Conservation (phyloP, 2,888 invertebrate species). For the Chouioia cunea region DNA sequence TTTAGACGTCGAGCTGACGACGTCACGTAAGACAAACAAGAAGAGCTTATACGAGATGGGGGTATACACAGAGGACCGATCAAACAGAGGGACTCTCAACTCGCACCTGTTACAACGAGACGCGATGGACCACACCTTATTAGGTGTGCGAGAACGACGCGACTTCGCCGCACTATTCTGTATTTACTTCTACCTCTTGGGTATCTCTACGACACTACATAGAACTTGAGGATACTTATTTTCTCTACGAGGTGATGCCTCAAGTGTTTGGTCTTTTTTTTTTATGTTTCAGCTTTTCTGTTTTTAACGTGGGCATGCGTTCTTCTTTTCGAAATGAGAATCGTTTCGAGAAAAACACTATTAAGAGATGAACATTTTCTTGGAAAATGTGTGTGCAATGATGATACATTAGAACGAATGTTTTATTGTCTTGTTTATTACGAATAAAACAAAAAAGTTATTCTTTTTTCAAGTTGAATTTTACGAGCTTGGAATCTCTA, state of each 20-base stretch:
- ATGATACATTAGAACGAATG: too few species aligned
- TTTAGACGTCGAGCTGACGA: conserved; percentile 28
- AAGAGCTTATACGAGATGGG: conserved; percentile 5
- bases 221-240: too few species aligned
- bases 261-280: conserved; percentile 18
- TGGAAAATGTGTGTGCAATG: too few species aligned
- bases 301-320: too few species aligned
- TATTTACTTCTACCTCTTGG: conserved; percentile 16
- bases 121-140: conserved; percentile 54
- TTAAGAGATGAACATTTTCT: too few species aligned
- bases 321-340: neutral
- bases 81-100: conserved; percentile 59
- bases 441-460: too few species aligned
- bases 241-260: neutral
- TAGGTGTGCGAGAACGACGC: conserved; percentile 48
- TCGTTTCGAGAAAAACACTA: too few species aligned
- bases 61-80: conserved; percentile 54
- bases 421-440: too few species aligned
- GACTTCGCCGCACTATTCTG: conserved; percentile 16
- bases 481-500: too few species aligned
- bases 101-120: conserved; percentile 64
- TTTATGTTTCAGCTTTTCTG: neutral
- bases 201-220: neutral
- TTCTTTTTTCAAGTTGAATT: too few species aligned
- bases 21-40: conserved; percentile 59